These are phyloP conservation scores for Periophthalmus magnuspinnatus DNA, from an alignment of 2,797 vertebrate genomes.

Conservation along the genomic window DNA sequence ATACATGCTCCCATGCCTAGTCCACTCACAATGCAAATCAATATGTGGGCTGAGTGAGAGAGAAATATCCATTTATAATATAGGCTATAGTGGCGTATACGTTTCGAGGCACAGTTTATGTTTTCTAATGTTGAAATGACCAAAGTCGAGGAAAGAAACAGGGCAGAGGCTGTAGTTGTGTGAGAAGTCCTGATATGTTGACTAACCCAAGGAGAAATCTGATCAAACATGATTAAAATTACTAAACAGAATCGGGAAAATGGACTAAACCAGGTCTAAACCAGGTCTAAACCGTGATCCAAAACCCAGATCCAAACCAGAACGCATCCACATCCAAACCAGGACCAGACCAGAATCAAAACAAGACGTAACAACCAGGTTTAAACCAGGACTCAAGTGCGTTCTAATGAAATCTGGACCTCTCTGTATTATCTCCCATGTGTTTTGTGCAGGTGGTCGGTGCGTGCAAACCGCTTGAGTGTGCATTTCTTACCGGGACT, in stretches of 20 bases:
- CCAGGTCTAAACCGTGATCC: too few species aligned
- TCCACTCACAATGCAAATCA: slow-evolving; percentile 22
- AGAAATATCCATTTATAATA: not conserved
- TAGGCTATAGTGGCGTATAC: slow-evolving; percentile 6
- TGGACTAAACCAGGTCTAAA: too few species aligned
- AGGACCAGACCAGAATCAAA: too few species aligned
- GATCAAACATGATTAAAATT: too few species aligned
- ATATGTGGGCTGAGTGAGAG: slow-evolving; percentile 21
- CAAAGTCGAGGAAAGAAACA: slow-evolving; percentile 6
- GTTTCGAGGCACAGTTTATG: slow-evolving; percentile 14
- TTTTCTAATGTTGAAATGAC: slow-evolving; percentile 16
- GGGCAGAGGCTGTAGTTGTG: not conserved
- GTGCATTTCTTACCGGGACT: slow-evolving; percentile 73
- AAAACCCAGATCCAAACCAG: too few species aligned
- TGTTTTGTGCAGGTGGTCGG: slow-evolving; percentile 15
- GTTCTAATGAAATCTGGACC: too few species aligned
- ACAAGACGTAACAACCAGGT: too few species aligned
- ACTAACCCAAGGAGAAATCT: too few species aligned
- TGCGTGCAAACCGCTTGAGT: slow-evolving; percentile 26
- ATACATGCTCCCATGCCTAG: slow-evolving; percentile 8
- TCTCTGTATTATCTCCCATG: not conserved
- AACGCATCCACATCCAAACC: too few species aligned
- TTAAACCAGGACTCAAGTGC: too few species aligned
- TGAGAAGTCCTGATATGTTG: not conserved
- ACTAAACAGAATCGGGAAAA: too few species aligned